These are phyloP conservation scores for Therioaphis trifolii DNA, from an alignment of 2,888 invertebrate species.

Conservation along the genomic window DNA sequence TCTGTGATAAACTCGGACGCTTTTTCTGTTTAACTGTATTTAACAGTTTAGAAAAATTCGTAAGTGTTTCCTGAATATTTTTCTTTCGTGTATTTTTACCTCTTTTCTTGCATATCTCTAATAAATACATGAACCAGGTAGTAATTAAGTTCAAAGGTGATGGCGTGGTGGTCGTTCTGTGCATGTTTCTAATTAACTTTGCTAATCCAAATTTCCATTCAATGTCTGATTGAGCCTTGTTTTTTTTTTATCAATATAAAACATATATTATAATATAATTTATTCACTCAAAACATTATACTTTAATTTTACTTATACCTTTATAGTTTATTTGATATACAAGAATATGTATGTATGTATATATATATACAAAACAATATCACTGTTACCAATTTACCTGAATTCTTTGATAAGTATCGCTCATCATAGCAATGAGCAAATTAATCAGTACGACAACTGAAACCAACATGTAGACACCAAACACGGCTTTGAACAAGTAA, in stretches of 20 bases:
- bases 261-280: neutral
- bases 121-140: constrained; percentile 89
- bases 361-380: neutral
- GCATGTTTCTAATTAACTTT: constrained; percentile 98
- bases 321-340: no score
- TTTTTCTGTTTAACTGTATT: constrained; percentile 72
- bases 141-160: constrained; percentile 97
- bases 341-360: neutral
- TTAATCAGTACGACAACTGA: constrained; percentile 99
- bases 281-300: no score
- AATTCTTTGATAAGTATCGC: constrained; percentile 99
- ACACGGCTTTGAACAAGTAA: constrained; percentile 87
- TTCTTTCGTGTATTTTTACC: constrained; percentile 66
- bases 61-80: constrained; percentile 46
- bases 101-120: constrained; percentile 78
- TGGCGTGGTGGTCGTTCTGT: constrained; percentile 95
- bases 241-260: constrained; percentile 42
- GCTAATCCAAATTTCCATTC: constrained; percentile 99
- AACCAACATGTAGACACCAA: constrained; percentile 97
- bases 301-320: no score
- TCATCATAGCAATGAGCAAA: constrained; percentile 99
- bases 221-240: constrained; percentile 98
- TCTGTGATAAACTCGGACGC: constrained; percentile 84
- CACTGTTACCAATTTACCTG: constrained; percentile 75
- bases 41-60: constrained; percentile 59